phyloP scores from a whole-genome alignment of 2,113 vertebrate genomes.

The Solea solea region DNA sequence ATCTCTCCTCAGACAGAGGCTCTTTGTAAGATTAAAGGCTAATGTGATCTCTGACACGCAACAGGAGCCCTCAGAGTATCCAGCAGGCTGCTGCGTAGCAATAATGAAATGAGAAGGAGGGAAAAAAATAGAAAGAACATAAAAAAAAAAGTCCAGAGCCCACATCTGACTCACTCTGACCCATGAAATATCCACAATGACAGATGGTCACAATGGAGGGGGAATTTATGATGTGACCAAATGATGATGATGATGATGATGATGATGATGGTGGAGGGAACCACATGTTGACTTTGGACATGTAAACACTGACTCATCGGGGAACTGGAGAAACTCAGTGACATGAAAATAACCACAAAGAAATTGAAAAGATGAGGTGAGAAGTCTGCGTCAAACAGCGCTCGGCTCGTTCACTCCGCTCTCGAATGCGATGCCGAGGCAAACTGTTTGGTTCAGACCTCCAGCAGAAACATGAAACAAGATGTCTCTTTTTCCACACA shows the following conservation, averaged over 20 bases:
- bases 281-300: constrained; percentile 18
- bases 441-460: constrained; percentile 54
- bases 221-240: constrained; percentile 34
- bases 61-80: constrained; percentile 58
- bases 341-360: constrained; percentile 26
- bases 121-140: constrained; percentile 6
- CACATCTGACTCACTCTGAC: constrained; percentile 32
- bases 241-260: constrained; percentile 37
- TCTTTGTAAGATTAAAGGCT: constrained; percentile 73
- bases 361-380: neutral
- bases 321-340: constrained; percentile 7
- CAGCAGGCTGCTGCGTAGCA: constrained; percentile 35
- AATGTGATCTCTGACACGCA: constrained; percentile 70
- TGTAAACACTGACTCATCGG: constrained; percentile 34
- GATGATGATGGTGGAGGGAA: neutral
- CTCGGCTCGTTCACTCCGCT: constrained; percentile 2
- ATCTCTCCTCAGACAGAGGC: constrained; percentile 48
- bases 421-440: constrained; percentile 8
- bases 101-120: constrained; percentile 5
- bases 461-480: constrained; percentile 22
- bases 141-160: neutral
- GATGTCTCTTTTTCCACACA: constrained; percentile 3
- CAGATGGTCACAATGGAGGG: constrained; percentile 33
- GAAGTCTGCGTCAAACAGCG: neutral
- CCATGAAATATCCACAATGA: constrained; percentile 48